Conservation (phyloP, 2,888 invertebrate species). For the Tromatobia lineatoria region DNA sequence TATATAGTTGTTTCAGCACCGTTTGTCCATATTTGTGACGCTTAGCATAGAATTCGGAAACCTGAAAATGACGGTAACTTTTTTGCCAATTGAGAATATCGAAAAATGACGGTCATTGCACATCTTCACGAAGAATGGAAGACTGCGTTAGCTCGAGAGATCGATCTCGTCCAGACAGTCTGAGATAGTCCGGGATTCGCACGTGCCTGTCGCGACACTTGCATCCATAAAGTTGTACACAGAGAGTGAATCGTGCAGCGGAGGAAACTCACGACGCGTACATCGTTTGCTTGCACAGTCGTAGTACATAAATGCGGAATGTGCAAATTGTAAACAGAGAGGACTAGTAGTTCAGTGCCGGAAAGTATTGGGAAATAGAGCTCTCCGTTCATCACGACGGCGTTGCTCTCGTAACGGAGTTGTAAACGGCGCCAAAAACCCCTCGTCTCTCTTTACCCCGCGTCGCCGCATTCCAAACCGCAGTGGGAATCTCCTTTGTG, state of each 20-base stretch:
- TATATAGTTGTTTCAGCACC: too few relatives aligned
- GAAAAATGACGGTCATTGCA: too few relatives aligned
- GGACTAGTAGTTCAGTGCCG: background rate
- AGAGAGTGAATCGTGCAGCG: background rate
- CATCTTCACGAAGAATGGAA: slow-evolving; percentile 2
- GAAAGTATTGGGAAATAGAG: background rate
- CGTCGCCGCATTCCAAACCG: slow-evolving; percentile 48
- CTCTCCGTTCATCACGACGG: background rate
- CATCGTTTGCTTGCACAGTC: background rate
- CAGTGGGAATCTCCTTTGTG: slow-evolving; percentile 68
- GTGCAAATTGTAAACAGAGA: slow-evolving; percentile 38
- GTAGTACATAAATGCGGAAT: slow-evolving; percentile 21
- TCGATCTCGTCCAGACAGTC: slow-evolving; percentile 63
- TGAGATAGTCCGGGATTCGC: slow-evolving; percentile 47
- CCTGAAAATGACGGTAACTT: too few relatives aligned
- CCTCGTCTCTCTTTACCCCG: background rate
- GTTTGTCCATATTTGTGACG: too few relatives aligned
- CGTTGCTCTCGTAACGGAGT: slow-evolving; percentile 25
- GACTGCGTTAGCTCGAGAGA: slow-evolving; percentile 33
- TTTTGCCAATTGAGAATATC: too few relatives aligned
- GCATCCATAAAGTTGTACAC: background rate
- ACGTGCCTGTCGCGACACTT: slow-evolving; percentile 39
- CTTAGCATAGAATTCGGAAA: too few relatives aligned
- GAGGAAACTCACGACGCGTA: background rate
- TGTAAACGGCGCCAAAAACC: slow-evolving; percentile 44